A percentile compares a stretch with the other conserved stretches of the same genome.
Conservation (phyloP, 2,113 vertebrate genomes). For the Sardina pilchardus region DNA sequence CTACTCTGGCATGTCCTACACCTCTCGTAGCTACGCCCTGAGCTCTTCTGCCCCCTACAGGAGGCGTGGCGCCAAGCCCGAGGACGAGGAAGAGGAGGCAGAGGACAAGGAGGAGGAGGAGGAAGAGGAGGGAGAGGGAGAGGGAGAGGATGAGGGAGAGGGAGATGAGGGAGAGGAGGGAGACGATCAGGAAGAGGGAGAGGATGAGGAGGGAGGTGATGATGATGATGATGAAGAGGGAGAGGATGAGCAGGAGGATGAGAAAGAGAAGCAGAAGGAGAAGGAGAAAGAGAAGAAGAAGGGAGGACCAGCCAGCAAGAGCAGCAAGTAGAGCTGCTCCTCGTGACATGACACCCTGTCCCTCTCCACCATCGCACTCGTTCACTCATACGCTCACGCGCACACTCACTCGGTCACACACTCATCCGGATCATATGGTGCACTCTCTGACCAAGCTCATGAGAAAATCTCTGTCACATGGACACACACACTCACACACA, state of each 20-base stretch:
- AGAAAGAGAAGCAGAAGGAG: slow-evolving; percentile 45
- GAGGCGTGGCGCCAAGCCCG: slow-evolving; percentile 63
- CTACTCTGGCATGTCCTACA: slow-evolving; percentile 71
- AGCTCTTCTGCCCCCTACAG: slow-evolving; percentile 62
- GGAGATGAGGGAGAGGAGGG: slow-evolving; percentile 48
- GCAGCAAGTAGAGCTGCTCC: slow-evolving; percentile 66
- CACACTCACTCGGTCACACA: not conserved
- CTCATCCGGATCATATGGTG: not conserved
- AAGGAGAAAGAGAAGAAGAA: slow-evolving; percentile 55
- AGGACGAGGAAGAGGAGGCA: slow-evolving; percentile 65
- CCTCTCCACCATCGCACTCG: slow-evolving; percentile 17
- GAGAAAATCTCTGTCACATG: slow-evolving; percentile 17
- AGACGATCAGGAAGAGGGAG: slow-evolving; percentile 43
- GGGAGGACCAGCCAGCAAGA: slow-evolving; percentile 61
- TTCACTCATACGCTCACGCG: slow-evolving; percentile 40
- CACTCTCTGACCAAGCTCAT: not conserved
- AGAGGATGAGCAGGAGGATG: slow-evolving; percentile 35
- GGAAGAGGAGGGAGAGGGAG: slow-evolving; percentile 41
- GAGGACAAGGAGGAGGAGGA: slow-evolving; percentile 52
- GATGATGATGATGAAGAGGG: slow-evolving; percentile 25
- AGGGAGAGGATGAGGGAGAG: slow-evolving; percentile 39
- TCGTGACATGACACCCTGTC: slow-evolving; percentile 34
- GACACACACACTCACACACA: slow-evolving; percentile 16
- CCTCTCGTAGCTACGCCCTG: slow-evolving; percentile 62
- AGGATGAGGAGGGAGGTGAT: slow-evolving; percentile 38